phyloP scores from a whole-genome alignment of 2,888 invertebrate genomes.

The Tenthredo notha region DNA sequence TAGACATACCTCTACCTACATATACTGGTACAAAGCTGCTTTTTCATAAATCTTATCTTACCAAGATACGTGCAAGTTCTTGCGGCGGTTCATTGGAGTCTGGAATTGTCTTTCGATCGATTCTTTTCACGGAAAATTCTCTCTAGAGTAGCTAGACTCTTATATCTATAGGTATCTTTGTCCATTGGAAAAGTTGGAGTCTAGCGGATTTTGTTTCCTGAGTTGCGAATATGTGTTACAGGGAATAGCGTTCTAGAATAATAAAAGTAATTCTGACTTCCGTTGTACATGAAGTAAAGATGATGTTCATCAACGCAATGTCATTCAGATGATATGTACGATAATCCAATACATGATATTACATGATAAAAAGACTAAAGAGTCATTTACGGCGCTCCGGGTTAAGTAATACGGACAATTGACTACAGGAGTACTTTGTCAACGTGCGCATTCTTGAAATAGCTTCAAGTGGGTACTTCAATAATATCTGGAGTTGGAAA shows the following conservation, averaged over 20 bases:
- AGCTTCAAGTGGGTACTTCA: conserved; percentile 27
- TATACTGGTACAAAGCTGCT: neutral
- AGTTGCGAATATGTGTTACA: neutral
- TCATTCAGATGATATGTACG: neutral
- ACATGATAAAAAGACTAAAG: neutral
- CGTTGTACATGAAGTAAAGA: neutral
- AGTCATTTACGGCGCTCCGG: neutral
- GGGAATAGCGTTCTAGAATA: neutral
- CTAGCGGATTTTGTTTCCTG: neutral
- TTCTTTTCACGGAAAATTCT: conserved; percentile 18
- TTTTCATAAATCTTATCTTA: neutral
- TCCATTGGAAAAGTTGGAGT: neutral
- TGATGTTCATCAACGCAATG: neutral
- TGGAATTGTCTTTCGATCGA: conserved; percentile 30
- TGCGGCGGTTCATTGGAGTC: conserved; percentile 9
- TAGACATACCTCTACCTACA: neutral
- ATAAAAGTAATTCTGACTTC: neutral
- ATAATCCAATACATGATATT: neutral
- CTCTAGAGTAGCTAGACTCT: neutral
- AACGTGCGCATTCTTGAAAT: neutral
- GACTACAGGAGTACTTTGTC: conserved; percentile 19
- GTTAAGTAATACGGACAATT: conserved; percentile 30
- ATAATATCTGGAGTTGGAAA: conserved; percentile 17
- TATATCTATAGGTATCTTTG: neutral
- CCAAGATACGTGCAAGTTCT: neutral